Conservation (phyloP, 1,140 invertebrate species). For the Drosophila ironensis region DNA sequence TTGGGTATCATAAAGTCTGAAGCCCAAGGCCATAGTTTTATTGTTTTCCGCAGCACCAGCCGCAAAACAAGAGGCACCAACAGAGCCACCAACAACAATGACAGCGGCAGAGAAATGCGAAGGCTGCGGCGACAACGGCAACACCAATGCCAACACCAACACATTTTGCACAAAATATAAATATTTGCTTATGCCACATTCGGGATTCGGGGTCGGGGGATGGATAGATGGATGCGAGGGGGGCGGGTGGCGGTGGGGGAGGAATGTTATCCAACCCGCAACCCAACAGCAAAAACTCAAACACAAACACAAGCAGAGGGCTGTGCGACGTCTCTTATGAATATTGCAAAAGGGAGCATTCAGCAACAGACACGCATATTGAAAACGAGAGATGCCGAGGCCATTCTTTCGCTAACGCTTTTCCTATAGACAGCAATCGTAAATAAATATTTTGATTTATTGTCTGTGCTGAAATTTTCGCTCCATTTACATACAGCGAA, state of each 20-base stretch:
- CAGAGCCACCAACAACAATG: constrained; percentile 23
- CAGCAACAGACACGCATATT: constrained; percentile 22
- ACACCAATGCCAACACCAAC: constrained; percentile 36
- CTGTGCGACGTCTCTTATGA: constrained; percentile 32
- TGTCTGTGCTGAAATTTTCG: constrained; percentile 39
- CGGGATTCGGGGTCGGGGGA: constrained; percentile 5
- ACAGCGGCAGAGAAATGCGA: constrained; percentile 23
- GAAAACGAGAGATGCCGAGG: constrained; percentile 2
- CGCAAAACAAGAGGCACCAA: constrained; percentile 21
- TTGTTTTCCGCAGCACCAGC: constrained; percentile 14
- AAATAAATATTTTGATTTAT: constrained; percentile 61
- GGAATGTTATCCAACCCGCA: not conserved
- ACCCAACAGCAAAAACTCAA: constrained; percentile 32
- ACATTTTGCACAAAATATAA: constrained; percentile 67
- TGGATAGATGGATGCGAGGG: not conserved
- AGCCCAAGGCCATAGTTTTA: constrained; percentile 16
- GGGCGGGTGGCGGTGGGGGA: not conserved
- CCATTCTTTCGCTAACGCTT: constrained; percentile 31
- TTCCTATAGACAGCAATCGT: constrained; percentile 51
- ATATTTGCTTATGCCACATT: constrained; percentile 70
- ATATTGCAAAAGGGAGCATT: constrained; percentile 24
- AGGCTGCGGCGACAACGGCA: constrained; percentile 17
- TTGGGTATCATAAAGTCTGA: constrained; percentile 31
- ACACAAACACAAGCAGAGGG: constrained; percentile 26
- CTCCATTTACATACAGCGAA: constrained; percentile 40